Base-by-base conservation (phyloP, 2,113 vertebrate species). In the Riparia riparia region DNA sequence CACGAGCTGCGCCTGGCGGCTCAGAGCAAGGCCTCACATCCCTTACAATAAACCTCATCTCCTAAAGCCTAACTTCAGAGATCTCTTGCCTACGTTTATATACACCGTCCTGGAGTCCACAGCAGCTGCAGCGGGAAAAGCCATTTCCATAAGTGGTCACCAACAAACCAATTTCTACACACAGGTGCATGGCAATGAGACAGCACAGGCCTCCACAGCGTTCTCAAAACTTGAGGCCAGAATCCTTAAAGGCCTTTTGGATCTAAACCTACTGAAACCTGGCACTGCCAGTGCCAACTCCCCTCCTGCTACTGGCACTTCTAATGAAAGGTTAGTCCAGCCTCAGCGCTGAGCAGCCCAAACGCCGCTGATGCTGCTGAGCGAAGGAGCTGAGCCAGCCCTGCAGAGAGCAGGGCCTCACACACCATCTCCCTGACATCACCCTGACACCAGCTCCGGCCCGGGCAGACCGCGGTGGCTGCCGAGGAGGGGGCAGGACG, bases 401-500 rank as follows among this genome's bases (percentile, higher is more conserved):
- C 17, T 29, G 14, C 49, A 54, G 47, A 0, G 19, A 51, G 45
- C 5, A 25, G 42, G 21, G 78, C 49, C 45, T 69, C 37, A 60
- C 39, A 37, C 14, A 50, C 3, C 34, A 26, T 8, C 50, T 56
- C 16, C 44, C 13, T n/a, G n/a, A n/a, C n/a, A n/a, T n/a, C n/a
- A n/a, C 8, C 34, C 8, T 5, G 24, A 1, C n/a, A 17, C 26
- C 47, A 41, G 64, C 45, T 42, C 29, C 45, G 25, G 25, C 31
- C 26, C 8, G 2, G 5, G 26, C 41, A 51, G 24, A 7, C 25
- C 25, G 13, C 1, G 0, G 5, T 2, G 53, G 41, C 34, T 49
- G 34, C 4, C 8, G 63, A 64, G 49, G 19, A 86, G n/a, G n/a
- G 44, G 7, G 56, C 26, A 79, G 57, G 57, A 57, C 31, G 34